Evolutionary conservation across 1,140 invertebrate genomes (phyloP).

Genomic region (Pseudomyrmex flavicornis): DNA sequence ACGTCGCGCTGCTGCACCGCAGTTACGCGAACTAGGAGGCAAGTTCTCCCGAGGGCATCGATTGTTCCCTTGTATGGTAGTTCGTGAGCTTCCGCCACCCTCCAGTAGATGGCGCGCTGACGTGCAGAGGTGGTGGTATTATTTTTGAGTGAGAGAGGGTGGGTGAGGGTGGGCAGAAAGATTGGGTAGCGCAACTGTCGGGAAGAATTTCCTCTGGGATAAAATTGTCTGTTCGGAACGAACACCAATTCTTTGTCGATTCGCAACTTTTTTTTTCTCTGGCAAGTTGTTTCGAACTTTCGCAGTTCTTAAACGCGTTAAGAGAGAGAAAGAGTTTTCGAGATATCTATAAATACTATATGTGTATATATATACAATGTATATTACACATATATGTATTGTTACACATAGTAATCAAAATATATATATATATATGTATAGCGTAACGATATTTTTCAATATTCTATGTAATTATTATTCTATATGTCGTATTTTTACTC

Average conservation of each 20-base stretch:
- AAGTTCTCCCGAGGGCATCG: slow-evolving; percentile 61
- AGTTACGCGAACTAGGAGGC: slow-evolving; percentile 29
- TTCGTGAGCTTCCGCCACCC: slow-evolving; percentile 49
- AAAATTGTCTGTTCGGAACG: slow-evolving; percentile 5
- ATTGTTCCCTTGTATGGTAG: slow-evolving; percentile 61
- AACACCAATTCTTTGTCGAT: slow-evolving; percentile 17
- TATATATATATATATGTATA: too few relatives aligned
- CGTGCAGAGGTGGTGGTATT: slow-evolving; percentile 21
- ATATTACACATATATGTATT: too few relatives aligned
- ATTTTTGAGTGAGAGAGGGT: slow-evolving; percentile 11
- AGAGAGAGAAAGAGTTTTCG: background rate
- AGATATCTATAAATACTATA: background rate
- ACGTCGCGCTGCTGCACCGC: slow-evolving; percentile 17
- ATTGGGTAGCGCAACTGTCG: slow-evolving; percentile 39
- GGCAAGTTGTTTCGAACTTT: background rate
- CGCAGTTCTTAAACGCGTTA: background rate
- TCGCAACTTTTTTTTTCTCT: background rate
- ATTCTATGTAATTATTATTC: too few relatives aligned
- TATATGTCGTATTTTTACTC: too few relatives aligned
- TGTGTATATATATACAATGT: too few relatives aligned
- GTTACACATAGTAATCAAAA: too few relatives aligned
- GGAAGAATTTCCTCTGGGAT: background rate
- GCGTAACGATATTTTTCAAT: too few relatives aligned
- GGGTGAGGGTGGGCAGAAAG: too few relatives aligned
- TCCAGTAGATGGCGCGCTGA: slow-evolving; percentile 69